Evolutionary conservation across 2,797 vertebrate species (phyloP).

Genomic region (Xenopus petersii): DNA sequence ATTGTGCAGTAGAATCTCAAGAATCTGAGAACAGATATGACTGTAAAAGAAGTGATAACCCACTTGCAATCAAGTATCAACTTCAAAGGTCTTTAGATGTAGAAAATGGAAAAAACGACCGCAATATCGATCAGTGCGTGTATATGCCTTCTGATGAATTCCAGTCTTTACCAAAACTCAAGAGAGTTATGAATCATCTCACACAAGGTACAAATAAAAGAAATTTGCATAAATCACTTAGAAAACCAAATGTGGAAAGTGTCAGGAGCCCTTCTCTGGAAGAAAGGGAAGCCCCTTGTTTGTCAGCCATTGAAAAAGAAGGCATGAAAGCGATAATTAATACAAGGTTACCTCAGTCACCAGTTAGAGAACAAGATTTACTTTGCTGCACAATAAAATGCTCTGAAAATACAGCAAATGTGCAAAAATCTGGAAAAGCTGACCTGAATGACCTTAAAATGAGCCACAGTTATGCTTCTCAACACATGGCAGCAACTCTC

Average conservation of each 20-base stretch:
- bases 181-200: constrained; percentile 27
- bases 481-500: background rate
- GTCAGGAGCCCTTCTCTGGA: background rate
- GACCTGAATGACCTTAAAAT: background rate
- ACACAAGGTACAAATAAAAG: background rate
- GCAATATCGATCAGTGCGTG: background rate
- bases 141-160: constrained; percentile 45
- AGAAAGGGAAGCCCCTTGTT: background rate
- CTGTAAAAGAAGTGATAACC: background rate
- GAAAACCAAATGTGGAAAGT: background rate
- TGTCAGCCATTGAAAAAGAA: background rate
- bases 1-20: constrained; percentile 42
- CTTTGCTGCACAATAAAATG: background rate
- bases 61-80: constrained; percentile 35
- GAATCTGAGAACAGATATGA: constrained; percentile 28
- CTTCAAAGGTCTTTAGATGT: constrained; percentile 31
- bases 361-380: background rate
- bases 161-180: constrained; percentile 51
- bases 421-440: background rate
- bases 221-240: background rate
- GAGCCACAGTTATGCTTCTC: background rate
- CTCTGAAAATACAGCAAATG: background rate
- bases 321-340: background rate
- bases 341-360: background rate
- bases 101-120: constrained; percentile 20